A percentile compares a stretch with the other conserved stretches of the same genome.
These are phyloP conservation scores for Mus minutoides DNA, from an alignment of 2,797 vertebrate species.

Conservation along the genomic window DNA sequence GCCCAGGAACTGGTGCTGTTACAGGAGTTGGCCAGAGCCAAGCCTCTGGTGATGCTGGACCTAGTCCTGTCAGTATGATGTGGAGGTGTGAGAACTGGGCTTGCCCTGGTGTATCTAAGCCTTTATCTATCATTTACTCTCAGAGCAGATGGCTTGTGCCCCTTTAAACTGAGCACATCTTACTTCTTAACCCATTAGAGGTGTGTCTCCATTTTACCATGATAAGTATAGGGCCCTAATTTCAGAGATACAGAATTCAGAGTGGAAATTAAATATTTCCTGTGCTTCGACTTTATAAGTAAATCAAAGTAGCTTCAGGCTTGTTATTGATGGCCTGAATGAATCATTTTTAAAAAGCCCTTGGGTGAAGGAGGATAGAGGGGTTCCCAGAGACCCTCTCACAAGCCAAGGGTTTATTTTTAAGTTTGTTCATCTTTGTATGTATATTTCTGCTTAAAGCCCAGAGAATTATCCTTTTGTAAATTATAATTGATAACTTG, in stretches of 20 bases:
- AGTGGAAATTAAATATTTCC: neutral
- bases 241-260: neutral
- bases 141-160: neutral
- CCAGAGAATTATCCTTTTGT: slow-evolving; percentile 80
- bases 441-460: slow-evolving; percentile 80
- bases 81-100: neutral
- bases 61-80: neutral
- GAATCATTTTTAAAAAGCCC: slow-evolving; percentile 70
- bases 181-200: too few species aligned
- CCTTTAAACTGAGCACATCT: neutral
- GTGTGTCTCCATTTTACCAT: neutral
- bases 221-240: neutral
- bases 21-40: neutral
- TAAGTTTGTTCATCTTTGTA: slow-evolving; percentile 79
- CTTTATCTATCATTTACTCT: neutral
- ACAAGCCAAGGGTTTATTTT: slow-evolving; percentile 55
- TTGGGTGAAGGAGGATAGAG: slow-evolving; percentile 58
- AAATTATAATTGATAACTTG: slow-evolving; percentile 67
- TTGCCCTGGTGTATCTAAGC: neutral
- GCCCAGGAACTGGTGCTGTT: neutral
- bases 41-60: neutral
- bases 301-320: neutral
- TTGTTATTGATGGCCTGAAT: slow-evolving; percentile 64
- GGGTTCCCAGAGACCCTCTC: slow-evolving; percentile 12
- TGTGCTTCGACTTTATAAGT: neutral